A percentile compares a stretch with the other conserved stretches of the same genome.
These are phyloP conservation scores for Aphaenogaster ashmeadi DNA, from an alignment of 1,140 invertebrate species.

Conservation along the genomic window DNA sequence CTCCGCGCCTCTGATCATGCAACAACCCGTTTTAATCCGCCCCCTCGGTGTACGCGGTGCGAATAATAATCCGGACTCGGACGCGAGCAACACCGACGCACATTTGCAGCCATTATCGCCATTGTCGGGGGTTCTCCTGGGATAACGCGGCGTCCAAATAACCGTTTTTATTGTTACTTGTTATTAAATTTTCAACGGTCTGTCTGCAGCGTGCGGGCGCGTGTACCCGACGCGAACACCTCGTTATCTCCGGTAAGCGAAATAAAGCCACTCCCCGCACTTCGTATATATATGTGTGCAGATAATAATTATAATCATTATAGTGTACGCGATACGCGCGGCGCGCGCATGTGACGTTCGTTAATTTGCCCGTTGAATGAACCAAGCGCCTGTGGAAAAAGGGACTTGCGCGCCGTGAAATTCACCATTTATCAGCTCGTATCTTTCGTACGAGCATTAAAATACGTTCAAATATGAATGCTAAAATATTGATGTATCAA, in stretches of 20 bases:
- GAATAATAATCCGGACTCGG: conserved; percentile 66
- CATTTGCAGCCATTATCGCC: conserved; percentile 64
- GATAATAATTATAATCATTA: conserved; percentile 48
- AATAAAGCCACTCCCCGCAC: conserved; percentile 30
- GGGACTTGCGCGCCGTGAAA: not conserved
- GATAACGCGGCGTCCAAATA: conserved; percentile 54
- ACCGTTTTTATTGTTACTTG: conserved; percentile 69
- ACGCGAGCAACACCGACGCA: conserved; percentile 59
- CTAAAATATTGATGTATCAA: conserved; percentile 24
- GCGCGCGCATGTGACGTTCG: not conserved
- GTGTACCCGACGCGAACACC: conserved; percentile 48
- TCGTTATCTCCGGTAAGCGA: conserved; percentile 67
- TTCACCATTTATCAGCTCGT: not conserved
- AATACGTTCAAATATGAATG: not conserved
- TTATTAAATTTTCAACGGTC: conserved; percentile 65
- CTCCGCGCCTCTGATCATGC: not conserved
- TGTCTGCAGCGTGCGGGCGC: conserved; percentile 31
- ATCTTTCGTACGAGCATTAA: not conserved
- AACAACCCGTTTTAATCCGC: conserved; percentile 35
- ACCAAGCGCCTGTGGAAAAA: conserved; percentile 5
- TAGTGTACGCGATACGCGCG: not conserved
- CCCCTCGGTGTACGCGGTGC: conserved; percentile 40
- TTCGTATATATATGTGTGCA: not conserved
- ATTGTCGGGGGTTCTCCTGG: conserved; percentile 42
- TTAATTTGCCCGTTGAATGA: conserved; percentile 37